Evolutionary conservation across 2,113 vertebrate species (phyloP).

Genomic region (Hassar affinis): DNA sequence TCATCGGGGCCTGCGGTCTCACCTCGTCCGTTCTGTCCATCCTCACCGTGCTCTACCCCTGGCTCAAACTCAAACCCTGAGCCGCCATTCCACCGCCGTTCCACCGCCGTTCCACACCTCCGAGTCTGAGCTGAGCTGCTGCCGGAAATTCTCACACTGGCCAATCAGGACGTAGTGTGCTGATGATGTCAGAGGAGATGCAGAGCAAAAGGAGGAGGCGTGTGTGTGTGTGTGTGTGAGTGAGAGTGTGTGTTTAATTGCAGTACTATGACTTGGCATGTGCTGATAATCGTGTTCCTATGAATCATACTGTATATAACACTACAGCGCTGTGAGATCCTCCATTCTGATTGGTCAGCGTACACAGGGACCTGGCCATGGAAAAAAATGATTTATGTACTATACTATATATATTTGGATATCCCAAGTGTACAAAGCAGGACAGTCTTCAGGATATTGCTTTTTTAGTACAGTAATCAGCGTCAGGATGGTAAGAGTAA

Average conservation of each 20-base stretch:
- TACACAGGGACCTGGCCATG: too few species aligned
- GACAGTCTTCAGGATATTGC: too few species aligned
- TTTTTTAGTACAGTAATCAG: too few species aligned
- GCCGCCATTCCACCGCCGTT: too few species aligned
- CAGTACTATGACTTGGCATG: too few species aligned
- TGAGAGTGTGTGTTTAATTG: too few species aligned
- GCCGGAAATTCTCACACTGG: neutral
- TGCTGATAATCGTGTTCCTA: too few species aligned
- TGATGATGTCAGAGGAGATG: neutral
- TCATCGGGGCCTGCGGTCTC: constrained; percentile 86
- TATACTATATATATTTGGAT: neutral
- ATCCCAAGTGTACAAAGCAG: too few species aligned
- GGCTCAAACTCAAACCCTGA: constrained; percentile 93
- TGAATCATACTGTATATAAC: neutral
- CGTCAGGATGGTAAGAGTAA: too few species aligned
- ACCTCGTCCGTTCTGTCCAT: constrained; percentile 85
- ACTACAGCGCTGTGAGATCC: neutral
- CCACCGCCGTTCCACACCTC: too few species aligned
- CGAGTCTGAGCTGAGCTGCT: neutral
- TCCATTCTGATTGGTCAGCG: neutral
- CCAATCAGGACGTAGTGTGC: neutral
- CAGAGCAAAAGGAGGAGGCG: neutral
- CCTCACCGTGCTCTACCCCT: constrained; percentile 83
- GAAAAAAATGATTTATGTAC: neutral
- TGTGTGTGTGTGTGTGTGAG: neutral